Evolutionary conservation across 2,888 invertebrate species (phyloP).

Genomic region (Monochamus alternatus): DNA sequence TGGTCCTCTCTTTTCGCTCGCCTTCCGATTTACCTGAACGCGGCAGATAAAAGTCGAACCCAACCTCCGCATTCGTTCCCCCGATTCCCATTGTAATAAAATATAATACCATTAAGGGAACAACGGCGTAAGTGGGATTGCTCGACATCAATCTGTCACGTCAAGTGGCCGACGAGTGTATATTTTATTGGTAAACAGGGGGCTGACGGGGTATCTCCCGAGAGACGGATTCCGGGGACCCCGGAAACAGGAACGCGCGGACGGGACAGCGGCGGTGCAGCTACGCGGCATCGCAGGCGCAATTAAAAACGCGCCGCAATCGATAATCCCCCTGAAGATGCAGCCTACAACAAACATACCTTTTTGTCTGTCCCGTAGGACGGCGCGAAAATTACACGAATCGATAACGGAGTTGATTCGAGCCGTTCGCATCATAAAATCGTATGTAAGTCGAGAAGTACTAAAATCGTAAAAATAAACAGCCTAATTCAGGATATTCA

Average conservation of each 20-base stretch:
- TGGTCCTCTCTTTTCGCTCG: not conserved
- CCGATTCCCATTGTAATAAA: slow-evolving; percentile 33
- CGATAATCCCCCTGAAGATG: slow-evolving; percentile 57
- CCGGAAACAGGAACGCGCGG: no score
- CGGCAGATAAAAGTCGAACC: slow-evolving; percentile 40
- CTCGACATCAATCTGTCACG: slow-evolving; percentile 44
- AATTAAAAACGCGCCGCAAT: slow-evolving; percentile 63
- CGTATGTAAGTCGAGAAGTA: no score
- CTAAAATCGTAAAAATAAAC: no score
- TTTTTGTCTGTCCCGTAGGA: slow-evolving; percentile 14
- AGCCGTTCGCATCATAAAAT: no score
- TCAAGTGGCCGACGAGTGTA: slow-evolving; percentile 41
- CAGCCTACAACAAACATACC: slow-evolving; percentile 29
- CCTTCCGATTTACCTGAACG: slow-evolving; percentile 14
- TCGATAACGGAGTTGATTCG: not conserved
- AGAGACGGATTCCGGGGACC: slow-evolving; percentile 12
- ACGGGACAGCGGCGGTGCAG: slow-evolving; percentile 9
- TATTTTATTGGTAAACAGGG: slow-evolving; percentile 37
- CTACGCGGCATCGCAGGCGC: slow-evolving; percentile 52
- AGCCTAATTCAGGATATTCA: no score
- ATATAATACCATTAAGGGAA: slow-evolving; percentile 41
- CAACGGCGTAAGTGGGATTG: slow-evolving; percentile 39
- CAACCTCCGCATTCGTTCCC: slow-evolving; percentile 17
- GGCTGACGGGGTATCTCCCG: not conserved
- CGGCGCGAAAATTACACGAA: slow-evolving; percentile 7